A percentile compares a stretch with the other conserved stretches of the same genome.
Conservation (phyloP, 2,113 vertebrate genomes). For the Leucosticte australis region DNA sequence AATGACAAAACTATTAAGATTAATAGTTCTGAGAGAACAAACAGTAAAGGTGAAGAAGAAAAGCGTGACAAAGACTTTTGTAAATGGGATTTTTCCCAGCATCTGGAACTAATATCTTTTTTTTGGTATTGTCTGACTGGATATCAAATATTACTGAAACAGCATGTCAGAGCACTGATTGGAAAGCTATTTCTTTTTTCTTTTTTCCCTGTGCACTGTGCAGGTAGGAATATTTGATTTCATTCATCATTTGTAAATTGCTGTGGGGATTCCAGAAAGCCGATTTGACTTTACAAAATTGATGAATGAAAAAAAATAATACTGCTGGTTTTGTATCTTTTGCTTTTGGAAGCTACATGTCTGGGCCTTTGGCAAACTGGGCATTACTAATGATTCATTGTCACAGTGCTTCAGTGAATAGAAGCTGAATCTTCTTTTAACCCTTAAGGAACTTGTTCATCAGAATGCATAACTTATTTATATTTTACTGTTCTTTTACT, state of each 20-base stretch:
- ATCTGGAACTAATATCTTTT: neutral
- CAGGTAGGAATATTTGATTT: slow-evolving; percentile 24
- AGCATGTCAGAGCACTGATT: neutral
- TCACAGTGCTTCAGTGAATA: neutral
- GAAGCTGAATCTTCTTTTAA: neutral
- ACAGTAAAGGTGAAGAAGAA: neutral
- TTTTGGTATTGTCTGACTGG: neutral
- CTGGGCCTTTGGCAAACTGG: neutral
- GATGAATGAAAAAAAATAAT: neutral
- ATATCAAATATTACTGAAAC: neutral
- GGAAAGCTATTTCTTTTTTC: neutral
- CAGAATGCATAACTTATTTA: neutral
- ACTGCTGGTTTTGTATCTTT: neutral
- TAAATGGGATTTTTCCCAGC: neutral
- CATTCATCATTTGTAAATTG: slow-evolving; percentile 17
- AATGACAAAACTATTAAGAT: neutral
- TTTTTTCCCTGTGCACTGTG: neutral
- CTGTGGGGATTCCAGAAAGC: neutral
- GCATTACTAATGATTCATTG: neutral
- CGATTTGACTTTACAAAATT: neutral
- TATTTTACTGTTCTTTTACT: neutral
- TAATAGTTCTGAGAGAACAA: neutral
- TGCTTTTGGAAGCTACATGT: neutral
- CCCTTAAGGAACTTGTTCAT: neutral
- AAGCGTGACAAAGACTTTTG: neutral